These are phyloP conservation scores for Eublepharis macularius DNA, from an alignment of 2,113 vertebrate species.

Conservation along the genomic window DNA sequence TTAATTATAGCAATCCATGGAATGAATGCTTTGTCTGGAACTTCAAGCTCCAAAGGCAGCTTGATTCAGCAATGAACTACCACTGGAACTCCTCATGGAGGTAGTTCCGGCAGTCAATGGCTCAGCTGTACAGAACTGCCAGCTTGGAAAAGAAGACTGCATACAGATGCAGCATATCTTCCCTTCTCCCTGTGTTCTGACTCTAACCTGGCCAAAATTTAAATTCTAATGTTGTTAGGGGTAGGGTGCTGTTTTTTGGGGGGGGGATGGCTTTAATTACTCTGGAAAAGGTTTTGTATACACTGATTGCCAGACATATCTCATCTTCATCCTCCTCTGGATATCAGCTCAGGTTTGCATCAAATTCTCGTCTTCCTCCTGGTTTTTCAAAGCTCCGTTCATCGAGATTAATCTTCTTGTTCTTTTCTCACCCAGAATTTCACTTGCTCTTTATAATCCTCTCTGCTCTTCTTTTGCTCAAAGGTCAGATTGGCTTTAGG, in stretches of 20 bases:
- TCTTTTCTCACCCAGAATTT: constrained; percentile 21
- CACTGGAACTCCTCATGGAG: not conserved
- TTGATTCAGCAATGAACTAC: not conserved
- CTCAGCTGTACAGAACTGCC: not conserved
- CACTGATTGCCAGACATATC: too few relatives aligned
- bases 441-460: constrained; percentile 33
- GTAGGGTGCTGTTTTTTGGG: not conserved
- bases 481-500: constrained; percentile 13
- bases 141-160: not conserved
- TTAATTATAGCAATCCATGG: not conserved
- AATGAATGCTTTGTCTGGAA: not conserved
- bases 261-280: too few relatives aligned
- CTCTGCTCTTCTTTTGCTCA: constrained; percentile 11
- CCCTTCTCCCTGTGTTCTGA: not conserved
- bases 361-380: not conserved
- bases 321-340: too few relatives aligned
- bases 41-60: accelerated
- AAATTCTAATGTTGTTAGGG: too few relatives aligned
- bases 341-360: too few relatives aligned
- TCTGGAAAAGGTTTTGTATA: too few relatives aligned
- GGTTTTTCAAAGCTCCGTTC: constrained; percentile 12
- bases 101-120: not conserved
- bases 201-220: not conserved
- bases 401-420: constrained; percentile 33
- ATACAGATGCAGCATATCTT: not conserved